phyloP scores from a whole-genome alignment of 2,113 vertebrate genomes.

The Cryptomyrus ogoouensis region DNA sequence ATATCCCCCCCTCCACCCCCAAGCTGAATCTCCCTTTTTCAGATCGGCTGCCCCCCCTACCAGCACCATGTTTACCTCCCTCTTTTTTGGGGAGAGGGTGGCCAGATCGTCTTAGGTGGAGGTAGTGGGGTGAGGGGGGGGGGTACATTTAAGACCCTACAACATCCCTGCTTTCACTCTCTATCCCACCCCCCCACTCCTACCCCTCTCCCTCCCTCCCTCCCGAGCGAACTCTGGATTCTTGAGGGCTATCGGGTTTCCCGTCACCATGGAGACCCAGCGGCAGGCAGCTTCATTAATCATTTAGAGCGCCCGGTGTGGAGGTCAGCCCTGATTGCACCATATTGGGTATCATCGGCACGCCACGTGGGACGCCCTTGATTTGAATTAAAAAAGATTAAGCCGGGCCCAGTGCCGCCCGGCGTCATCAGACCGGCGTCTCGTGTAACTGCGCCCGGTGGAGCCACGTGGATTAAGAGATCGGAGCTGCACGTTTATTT shows the following conservation, averaged over 20 bases:
- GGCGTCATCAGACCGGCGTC: slow-evolving; percentile 85
- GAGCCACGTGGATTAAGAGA: slow-evolving; percentile 99
- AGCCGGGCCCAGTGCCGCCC: slow-evolving; percentile 74
- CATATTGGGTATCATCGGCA: slow-evolving; percentile 98
- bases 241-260: slow-evolving; percentile 94
- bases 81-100: not conserved
- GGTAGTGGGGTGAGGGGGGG: not conserved
- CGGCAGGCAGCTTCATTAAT: slow-evolving; percentile 99
- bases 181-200: not conserved
- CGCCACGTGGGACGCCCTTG: slow-evolving; percentile 82
- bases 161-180: not conserved
- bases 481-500: slow-evolving; percentile 95
- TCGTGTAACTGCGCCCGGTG: slow-evolving; percentile 94
- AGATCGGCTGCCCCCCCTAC: not conserved
- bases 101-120: not conserved
- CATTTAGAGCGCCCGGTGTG: slow-evolving; percentile 98
- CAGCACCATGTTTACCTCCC: not conserved
- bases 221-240: slow-evolving; percentile 81
- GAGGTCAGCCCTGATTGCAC: slow-evolving; percentile 99
- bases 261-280: slow-evolving; percentile 93
- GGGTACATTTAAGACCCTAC: not conserved
- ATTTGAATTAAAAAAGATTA: slow-evolving; percentile 96
- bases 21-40: not conserved
- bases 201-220: slow-evolving; percentile 50
- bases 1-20: not conserved